Percentiles rank a stretch among this genome's conserved stretches.
phyloP scores from a whole-genome alignment of 2,797 vertebrate species.

The Nannoperca australis region DNA sequence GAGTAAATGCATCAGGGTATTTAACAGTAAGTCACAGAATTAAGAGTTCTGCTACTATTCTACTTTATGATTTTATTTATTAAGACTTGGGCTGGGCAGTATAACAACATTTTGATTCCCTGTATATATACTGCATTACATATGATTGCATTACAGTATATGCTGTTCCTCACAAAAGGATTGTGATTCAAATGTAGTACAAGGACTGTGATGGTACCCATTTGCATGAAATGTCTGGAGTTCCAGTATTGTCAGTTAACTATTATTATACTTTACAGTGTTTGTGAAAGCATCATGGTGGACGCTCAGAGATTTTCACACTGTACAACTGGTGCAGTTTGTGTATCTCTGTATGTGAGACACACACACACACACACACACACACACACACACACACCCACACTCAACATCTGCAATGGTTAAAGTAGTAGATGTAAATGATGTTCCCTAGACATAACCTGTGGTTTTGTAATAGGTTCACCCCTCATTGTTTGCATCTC shows the following conservation, averaged over 20 bases:
- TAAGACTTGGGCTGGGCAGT: neutral
- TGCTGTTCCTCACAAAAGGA: neutral
- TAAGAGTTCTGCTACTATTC: neutral
- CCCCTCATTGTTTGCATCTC: neutral
- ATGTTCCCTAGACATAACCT: neutral
- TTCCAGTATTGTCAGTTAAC: neutral
- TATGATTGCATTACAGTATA: neutral
- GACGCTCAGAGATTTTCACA: neutral
- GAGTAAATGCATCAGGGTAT: too few species aligned
- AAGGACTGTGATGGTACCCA: neutral
- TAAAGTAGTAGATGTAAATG: neutral
- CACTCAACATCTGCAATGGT: neutral
- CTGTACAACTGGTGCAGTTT: neutral
- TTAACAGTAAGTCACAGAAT: neutral
- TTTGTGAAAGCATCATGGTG: neutral
- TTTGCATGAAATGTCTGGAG: neutral
- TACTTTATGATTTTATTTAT: neutral
- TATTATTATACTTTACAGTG: neutral
- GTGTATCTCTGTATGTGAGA: neutral
- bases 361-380: neutral
- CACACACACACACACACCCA: too few species aligned
- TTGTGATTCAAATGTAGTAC: neutral
- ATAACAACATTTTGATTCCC: neutral
- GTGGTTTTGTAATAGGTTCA: constrained; percentile 19
- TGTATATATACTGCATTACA: neutral